Evolutionary conservation across 2,797 vertebrate species (phyloP), one percentile per base, ranked within the genome.

Genomic region (Spondyliosoma cantharus): DNA sequence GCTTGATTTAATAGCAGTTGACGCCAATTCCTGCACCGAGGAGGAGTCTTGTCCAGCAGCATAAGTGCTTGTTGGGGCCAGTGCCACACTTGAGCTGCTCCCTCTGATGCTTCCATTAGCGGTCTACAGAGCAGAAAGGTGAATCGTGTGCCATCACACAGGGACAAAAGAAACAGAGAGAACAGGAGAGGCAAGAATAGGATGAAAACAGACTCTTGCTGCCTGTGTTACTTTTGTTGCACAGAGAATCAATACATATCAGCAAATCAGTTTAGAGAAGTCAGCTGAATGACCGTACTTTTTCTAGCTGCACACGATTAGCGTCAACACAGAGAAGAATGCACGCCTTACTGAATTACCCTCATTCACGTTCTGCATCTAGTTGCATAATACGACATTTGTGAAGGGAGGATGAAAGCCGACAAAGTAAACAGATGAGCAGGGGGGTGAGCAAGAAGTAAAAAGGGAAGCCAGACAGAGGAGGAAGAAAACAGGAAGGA

Each of bases 111-210:
- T 81, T 74, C 78, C 69, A 72, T 66, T 64, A 61, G 65, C 16
- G 24, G n/a, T 64, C 92, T 90, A 52, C 32, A 73, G n/a, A 77
- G 71, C 57, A 82, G 24, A 77, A 80, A 80, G 45, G 19, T 59
- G 49, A 82, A 29, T 43, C 71, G 50, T 24, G 13, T 67, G 45
- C 49, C 62, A 74, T 77, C 70, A 84, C 72, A 67, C 58, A 66
- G 53, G 45, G 46, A 77, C 48, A 81, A 52, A 60, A 52, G 14
- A 65, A 42, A 86, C 50, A 58, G 60, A 82, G 46, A 62, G 66
- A 67, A 27, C 68, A 45, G 12, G 19, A 60, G 3, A 79, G 14
- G 49, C 24, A 74, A 68, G 48, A 69, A 80, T 62, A 83, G 4
- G 22, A 81, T 70, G 42, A 78, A 87, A 83, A 71, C 53, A 74